Conservation (phyloP, 2,888 invertebrate genomes). For the Balanococcus diminutus region DNA sequence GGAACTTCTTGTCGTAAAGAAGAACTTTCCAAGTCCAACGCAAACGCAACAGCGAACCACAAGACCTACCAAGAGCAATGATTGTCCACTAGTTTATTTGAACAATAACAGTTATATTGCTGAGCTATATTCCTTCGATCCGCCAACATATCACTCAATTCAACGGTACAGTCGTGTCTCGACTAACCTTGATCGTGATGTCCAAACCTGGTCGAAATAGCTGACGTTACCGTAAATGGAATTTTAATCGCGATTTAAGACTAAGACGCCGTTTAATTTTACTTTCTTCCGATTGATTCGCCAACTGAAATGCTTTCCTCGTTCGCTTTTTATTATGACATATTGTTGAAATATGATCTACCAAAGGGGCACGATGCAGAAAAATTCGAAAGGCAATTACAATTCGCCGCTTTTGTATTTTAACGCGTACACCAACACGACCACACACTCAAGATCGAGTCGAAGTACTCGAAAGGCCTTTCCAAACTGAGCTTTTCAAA, state of each 20-base stretch:
- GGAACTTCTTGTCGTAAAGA: slow-evolving; percentile 3
- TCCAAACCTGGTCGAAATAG: slow-evolving; percentile 28
- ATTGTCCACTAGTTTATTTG: slow-evolving; percentile 12
- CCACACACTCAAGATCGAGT: background rate
- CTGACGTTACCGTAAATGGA: slow-evolving; percentile 46
- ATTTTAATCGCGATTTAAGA: slow-evolving; percentile 41
- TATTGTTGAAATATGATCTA: background rate
- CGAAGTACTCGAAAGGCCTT: background rate
- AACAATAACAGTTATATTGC: slow-evolving; percentile 10
- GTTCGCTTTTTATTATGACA: slow-evolving; percentile 7
- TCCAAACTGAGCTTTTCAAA: background rate
- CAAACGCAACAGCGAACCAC: too few relatives aligned
- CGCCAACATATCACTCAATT: slow-evolving; percentile 37
- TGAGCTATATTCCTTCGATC: background rate
- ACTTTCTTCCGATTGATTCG: slow-evolving; percentile 42
- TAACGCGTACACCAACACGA: background rate
- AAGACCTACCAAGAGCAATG: background rate
- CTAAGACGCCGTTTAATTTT: slow-evolving; percentile 11
- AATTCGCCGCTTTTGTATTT: background rate
- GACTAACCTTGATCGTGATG: slow-evolving; percentile 50
- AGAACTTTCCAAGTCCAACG: slow-evolving; percentile 20
- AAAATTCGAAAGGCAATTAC: background rate
- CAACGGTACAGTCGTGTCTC: slow-evolving; percentile 25
- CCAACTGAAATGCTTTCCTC: background rate
- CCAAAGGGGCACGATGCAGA: background rate